Evolutionary conservation across 1,140 invertebrate genomes (phyloP), one percentile per base, ranked within the genome.

Genomic region (Macrobrachium rosenbergii): DNA sequence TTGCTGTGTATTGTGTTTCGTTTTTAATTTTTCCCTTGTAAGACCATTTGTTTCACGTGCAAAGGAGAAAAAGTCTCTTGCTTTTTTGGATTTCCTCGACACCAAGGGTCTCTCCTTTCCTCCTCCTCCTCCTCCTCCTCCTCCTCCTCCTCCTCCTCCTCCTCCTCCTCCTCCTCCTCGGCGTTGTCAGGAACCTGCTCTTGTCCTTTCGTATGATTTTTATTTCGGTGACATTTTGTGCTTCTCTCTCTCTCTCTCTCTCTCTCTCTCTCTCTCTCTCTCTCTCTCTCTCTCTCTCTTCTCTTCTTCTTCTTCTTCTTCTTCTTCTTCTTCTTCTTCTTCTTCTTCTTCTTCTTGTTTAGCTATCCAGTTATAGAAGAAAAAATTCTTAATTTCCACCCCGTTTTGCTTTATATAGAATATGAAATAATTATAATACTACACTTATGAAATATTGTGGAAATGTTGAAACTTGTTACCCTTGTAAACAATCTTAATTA

Each of bases 261-360:
- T 59, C 52, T 78, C 76, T 78, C 76, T 78, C 76, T 78, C 76
- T 78, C 76, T 78, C 76, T 82, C 62, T 45, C 62, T 45, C 58
- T 69, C 62, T 67, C 62, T 69, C 63, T 82, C 79, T 69, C 64
- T 82, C 79, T 69, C 79, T 69, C 79, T 69, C 79, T 2, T 69
- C 79, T 52, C 79, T 82, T 43, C 7, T 28, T 82, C 79, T 80
- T 62, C 7, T n/a, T 64, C 58, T 28, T 21, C 5, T 75, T 2
- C 16, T 19, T 75, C 7, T 45, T 75, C 23, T 28, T 11, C 0
- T 2, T 17, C 19, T 21, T 72, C 67, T 37, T 11, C 5, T 5
- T n/a, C 37, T 72, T 5, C 10, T 11, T 72, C 67, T 37, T 37
- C 28, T 37, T 3, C 28, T 37, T 3, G 28, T 37, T 37, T 37